A percentile compares a stretch with the other conserved stretches of the same genome.
Conservation (phyloP, 2,797 vertebrate genomes). For the Sphenodon punctatus region DNA sequence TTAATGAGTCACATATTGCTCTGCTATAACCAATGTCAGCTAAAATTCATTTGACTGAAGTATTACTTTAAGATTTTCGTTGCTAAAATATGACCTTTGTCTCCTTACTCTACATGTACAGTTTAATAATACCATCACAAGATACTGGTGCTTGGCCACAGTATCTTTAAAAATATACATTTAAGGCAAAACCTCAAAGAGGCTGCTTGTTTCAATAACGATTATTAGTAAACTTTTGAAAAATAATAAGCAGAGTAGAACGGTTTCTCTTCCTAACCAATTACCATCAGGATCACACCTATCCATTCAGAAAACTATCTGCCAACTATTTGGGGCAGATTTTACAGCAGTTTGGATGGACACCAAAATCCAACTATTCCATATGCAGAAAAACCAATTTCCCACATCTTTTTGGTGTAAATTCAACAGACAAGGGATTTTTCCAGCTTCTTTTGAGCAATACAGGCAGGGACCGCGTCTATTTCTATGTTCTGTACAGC, state of each 20-base stretch:
- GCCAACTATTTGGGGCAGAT: neutral
- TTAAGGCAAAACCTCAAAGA: neutral
- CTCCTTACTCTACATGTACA: neutral
- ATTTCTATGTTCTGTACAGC: too few species aligned
- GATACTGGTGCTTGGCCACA: neutral
- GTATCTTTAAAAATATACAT: neutral
- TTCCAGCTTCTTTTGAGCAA: neutral
- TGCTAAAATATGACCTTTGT: neutral
- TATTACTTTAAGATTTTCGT: neutral
- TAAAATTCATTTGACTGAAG: neutral
- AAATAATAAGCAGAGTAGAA: too few species aligned
- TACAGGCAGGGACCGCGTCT: too few species aligned
- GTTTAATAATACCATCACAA: neutral
- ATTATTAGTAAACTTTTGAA: too few species aligned
- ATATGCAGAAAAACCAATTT: neutral
- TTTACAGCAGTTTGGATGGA: neutral
- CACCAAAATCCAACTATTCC: neutral
- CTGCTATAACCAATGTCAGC: neutral
- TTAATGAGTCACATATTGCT: neutral
- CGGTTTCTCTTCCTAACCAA: too few species aligned
- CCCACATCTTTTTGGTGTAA: neutral
- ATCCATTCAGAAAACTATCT: too few species aligned
- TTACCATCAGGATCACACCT: too few species aligned
- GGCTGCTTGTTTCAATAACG: neutral
- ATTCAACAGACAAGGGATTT: neutral